Evolutionary conservation across 2,888 invertebrate species (phyloP).

Genomic region (Hemaris fuciformis): DNA sequence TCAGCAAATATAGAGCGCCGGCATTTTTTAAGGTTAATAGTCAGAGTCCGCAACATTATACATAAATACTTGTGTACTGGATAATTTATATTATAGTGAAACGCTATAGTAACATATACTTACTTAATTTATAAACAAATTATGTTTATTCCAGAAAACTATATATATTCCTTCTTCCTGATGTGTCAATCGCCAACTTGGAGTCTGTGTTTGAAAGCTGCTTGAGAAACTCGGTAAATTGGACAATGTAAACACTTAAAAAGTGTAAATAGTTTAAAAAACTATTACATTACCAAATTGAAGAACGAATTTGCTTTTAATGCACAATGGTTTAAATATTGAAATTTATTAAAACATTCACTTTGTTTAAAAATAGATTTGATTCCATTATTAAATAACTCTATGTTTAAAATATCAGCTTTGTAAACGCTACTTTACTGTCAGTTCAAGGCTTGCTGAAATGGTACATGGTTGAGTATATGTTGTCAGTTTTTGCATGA

Average conservation of each 20-base stretch:
- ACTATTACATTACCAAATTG: not conserved
- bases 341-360: not conserved
- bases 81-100: not conserved
- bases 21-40: conserved; percentile 71
- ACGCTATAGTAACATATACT: conserved; percentile 1
- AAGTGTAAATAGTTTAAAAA: too few relatives aligned
- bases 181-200: not conserved
- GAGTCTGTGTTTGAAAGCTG: not conserved
- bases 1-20: conserved; percentile 68
- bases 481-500: not conserved
- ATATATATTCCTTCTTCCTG: too few relatives aligned
- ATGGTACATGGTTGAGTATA: not conserved
- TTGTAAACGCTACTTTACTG: not conserved
- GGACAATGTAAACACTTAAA: not conserved
- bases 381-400: too few relatives aligned
- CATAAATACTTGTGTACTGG: not conserved
- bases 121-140: conserved; percentile 15
- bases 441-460: not conserved
- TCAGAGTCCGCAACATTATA: conserved; percentile 70
- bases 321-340: not conserved
- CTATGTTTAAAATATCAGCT: not conserved
- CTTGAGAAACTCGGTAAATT: not conserved
- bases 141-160: conserved; percentile 15
- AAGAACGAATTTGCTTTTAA: not conserved
- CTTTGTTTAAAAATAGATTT: not conserved